Evolutionary conservation across 23 tunicate species (phyloP), one percentile per base, ranked within the genome.

Genomic region (Halocynthia aurantium): DNA sequence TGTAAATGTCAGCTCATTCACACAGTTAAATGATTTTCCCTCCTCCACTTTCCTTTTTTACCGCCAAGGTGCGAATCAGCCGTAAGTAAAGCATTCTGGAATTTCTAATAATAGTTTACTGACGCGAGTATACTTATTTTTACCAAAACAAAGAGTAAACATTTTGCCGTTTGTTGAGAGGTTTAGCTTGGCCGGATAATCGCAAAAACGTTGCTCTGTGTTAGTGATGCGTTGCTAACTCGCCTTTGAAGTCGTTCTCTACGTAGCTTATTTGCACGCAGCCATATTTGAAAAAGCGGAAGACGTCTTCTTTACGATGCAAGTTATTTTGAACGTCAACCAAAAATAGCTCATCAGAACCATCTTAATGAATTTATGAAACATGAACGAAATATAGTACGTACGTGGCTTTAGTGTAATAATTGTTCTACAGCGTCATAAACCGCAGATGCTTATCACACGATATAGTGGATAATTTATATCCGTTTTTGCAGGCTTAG

Each of bases 81-180:
- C 51, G 31, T 50, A 20, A 40, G 22, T 22, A 54, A 22, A 10
- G 9, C 21, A 22, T 74, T 52, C 19, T 65, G 78, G 56, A 15
- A 51, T 74, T 74, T 74, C 78, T 74, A 74, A 8, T 54, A 74
- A 74, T 74, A 74, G 63, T n/a, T 11, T 21, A 44, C 49, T 74
- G 56, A 55, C 64, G 78, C 56, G 56, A 74, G 55, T 74, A 54
- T 52, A 54, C 78, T 62, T 74, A 54, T 74, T 50, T 74, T 70
- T 70, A n/a, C 17, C 49, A 44, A 54, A 62, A 21, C 78, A 54
- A 62, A 10, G 10, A 20, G 70, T 49, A 65, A 65, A 10, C 31
- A 20, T 65, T 65, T 65, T 65, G 10, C 10, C 70, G 70, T 10
- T 65, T 65, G 22, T 65, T 65, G 31, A 20, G 31, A 65, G 22